A percentile compares a stretch with the other conserved stretches of the same genome.
These are phyloP conservation scores for Anolis sagrei DNA, from an alignment of 2,113 vertebrate species.

Conservation along the genomic window DNA sequence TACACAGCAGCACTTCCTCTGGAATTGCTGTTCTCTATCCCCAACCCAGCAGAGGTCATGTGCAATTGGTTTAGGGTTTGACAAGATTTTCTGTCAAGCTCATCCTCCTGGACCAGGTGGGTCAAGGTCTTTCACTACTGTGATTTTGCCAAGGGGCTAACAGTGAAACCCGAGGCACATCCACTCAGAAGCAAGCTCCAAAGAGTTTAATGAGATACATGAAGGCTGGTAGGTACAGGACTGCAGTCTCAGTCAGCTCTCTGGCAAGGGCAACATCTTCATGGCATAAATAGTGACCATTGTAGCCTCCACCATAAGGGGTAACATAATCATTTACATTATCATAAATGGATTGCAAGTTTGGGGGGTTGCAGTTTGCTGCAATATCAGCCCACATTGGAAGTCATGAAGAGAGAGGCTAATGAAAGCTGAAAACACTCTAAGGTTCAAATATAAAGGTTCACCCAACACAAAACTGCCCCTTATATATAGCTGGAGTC, in stretches of 20 bases:
- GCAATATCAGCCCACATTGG: background rate
- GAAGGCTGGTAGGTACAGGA: background rate
- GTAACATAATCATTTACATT: background rate
- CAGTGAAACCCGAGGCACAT: background rate
- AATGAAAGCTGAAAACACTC: too few relatives aligned
- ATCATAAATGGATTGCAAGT: too few relatives aligned
- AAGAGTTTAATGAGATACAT: background rate
- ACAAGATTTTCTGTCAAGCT: background rate
- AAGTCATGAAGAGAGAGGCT: background rate
- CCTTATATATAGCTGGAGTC: too few relatives aligned
- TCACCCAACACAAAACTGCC: background rate
- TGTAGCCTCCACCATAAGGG: background rate
- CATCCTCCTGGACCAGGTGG: too few relatives aligned
- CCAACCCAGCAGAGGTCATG: background rate
- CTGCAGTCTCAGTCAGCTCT: background rate
- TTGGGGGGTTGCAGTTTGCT: background rate
- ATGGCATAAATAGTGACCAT: background rate
- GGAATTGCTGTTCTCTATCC: rapidly evolving
- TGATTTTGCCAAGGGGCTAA: background rate
- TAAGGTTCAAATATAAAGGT: background rate
- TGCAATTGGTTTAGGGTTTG: background rate
- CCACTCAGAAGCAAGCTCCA: background rate
- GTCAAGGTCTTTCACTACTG: background rate
- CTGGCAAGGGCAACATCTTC: too few relatives aligned
- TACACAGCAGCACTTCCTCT: background rate